phyloP scores from a whole-genome alignment of 35 echinoderm and acorn worm species.

The Apostichopus parvimensis region DNA sequence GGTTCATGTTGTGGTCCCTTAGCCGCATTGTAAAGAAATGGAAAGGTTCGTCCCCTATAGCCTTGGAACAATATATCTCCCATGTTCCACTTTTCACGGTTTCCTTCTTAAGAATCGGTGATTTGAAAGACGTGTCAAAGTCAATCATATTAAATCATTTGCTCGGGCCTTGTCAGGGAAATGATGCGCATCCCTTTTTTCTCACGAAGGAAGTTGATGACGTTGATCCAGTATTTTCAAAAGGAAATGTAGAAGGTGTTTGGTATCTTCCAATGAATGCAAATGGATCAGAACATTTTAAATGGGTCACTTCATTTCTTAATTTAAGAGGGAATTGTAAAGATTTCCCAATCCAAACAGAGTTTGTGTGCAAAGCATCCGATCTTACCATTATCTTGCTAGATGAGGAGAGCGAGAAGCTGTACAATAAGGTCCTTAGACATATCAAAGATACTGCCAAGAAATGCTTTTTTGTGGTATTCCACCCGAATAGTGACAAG shows the following conservation, averaged over 20 bases:
- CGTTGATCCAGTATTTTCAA: neutral
- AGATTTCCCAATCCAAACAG: neutral
- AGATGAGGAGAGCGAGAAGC: neutral
- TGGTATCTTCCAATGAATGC: slow-evolving; percentile 31
- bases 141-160: slow-evolving; percentile 1
- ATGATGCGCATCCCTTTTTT: slow-evolving; percentile 25
- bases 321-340: neutral
- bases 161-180: neutral
- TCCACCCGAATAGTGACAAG: neutral
- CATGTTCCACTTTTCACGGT: slow-evolving; percentile 16
- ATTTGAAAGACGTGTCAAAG: slow-evolving; percentile 3
- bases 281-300: slow-evolving; percentile 12
- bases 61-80: slow-evolving; percentile 3
- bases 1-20: slow-evolving; percentile 6
- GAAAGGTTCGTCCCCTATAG: neutral
- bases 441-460: neutral
- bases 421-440: neutral
- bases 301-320: slow-evolving; percentile 16
- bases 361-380: slow-evolving; percentile 10
- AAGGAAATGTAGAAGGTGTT: neutral
- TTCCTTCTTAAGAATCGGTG: neutral
- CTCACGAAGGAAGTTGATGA: neutral
- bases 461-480: neutral
- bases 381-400: neutral
- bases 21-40: neutral